Base-by-base conservation (phyloP, 2,797 vertebrate genomes). In the Fistularia commersonii region DNA sequence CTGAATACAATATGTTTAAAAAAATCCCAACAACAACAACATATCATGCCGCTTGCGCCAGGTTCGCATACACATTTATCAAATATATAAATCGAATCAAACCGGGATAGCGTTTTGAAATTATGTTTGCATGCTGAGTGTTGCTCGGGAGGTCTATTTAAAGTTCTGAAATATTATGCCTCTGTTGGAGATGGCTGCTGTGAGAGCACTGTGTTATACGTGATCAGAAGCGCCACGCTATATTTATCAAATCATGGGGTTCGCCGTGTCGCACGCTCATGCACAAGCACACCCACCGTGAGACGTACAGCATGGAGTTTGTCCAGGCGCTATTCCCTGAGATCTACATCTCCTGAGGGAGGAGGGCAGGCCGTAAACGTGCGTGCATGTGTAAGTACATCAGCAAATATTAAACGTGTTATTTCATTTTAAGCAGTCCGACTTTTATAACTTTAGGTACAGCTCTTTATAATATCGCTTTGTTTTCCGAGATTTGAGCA, bases 181-280 rank as follows among this genome's bases (percentile, higher is more conserved):
- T 86, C 83, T 82, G 71, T 83, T 72, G 76, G 74, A 65, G 41
- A 60, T 32, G 61, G 39, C 52, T 46, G 52, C 61, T 1, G 45
- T 11, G 23, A 60, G 66, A 82, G 74, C 57, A 37, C 60, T 70
- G 48, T 73, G 83, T 68, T 36, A 15, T 88, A 88, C 88, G 77
- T 89, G 90, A 87, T 89, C 71, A 79, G 75, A 83, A 69, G 76
- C 66, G 51, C 54, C 37, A 14, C 79, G 87, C 87, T 92, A 92
- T 91, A 90, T 90, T 89, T 90, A 90, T 83, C 73, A 44, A 73
- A 87, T 87, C 87, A 89, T 82, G 86, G 69, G 78, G 72, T 74
- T 68, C 32, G 76, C 48, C 54, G 31, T 6, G 11, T 60, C 57
- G 47, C 66, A 11, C 41, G 58, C 70, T 69, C 56, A 57, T 58